Base-by-base conservation (phyloP, 2,888 invertebrate species). In the Mythimna loreyi region DNA sequence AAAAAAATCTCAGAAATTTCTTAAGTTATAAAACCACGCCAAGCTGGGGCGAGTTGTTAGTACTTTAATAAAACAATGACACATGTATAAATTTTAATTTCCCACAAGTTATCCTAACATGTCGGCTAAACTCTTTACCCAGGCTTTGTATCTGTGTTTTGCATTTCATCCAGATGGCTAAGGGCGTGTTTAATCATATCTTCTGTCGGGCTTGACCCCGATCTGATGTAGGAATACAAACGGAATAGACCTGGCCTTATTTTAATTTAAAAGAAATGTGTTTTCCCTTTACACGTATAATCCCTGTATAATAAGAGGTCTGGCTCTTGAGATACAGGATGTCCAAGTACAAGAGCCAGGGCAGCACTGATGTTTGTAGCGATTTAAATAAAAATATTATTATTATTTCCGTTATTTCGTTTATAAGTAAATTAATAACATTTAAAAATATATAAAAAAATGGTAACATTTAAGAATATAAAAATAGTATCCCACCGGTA, bases 131-230 rank as follows among this genome's bases (percentile, higher is more conserved):
- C 47, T 65, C 36, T 80, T 67, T 47, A 61, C 60, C 5, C 43
- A 25, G 50, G 53, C 21, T 58, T 63, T 63, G 61, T 66, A 66
- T 70, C 66, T 74, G 56, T 79, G 75, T 85, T 86, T 86, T 85
- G 85, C 78, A 81, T 86, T 86, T 83, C 80, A 81, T 84, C 80
- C 82, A 85, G 80, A 77, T 78, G 81, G 81, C 84, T 87, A 73
- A 79, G 91, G 94, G 94, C 93, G 93, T 91, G 88, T 92, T 93
- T 93, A 94, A 94, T 94, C 92, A 92, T 91, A 86, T 89, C 89
- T 90, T 87, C 86, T 87, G 88, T 86, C 84, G 85, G 79, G 88
- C 52, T 90, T 85, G 82, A 85, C 85, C 82, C 78, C 80, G 74
- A 71, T 74, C 57, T 68, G 25, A 30, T 61, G 30, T 62, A 84